These are phyloP conservation scores for Cyclophora punctaria DNA, from an alignment of 2,888 invertebrate species.

Conservation along the genomic window DNA sequence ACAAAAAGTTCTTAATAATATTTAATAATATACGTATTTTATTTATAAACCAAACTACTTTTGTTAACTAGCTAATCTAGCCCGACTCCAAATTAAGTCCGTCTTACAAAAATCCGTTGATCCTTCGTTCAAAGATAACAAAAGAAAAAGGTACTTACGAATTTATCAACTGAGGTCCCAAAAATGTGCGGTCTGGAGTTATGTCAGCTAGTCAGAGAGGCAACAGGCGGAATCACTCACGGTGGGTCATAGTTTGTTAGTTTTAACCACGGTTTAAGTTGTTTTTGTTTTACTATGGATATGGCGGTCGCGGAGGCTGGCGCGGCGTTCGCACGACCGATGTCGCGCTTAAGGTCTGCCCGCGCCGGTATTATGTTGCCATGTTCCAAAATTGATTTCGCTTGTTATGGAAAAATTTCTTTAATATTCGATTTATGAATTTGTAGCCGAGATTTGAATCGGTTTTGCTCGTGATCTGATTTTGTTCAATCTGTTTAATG, in stretches of 20 bases:
- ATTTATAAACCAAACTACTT: too few relatives aligned
- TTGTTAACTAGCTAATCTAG: too few relatives aligned
- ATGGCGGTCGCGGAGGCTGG: constrained; percentile 30
- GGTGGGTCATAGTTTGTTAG: constrained; percentile 19
- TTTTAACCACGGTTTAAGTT: constrained; percentile 18
- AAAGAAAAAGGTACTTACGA: constrained; percentile 49
- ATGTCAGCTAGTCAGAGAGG: constrained; percentile 26
- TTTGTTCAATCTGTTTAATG: too few relatives aligned
- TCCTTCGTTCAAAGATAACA: constrained; percentile 25
- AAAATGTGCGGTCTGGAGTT: constrained; percentile 32
- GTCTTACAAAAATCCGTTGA: constrained; percentile 9
- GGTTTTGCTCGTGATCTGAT: too few relatives aligned
- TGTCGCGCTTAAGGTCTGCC: constrained; percentile 57
- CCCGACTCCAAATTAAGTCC: not conserved
- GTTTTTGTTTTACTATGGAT: constrained; percentile 25
- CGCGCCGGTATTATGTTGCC: constrained; percentile 32
- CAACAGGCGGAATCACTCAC: constrained; percentile 41
- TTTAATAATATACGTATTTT: too few relatives aligned
- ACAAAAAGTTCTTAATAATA: too few relatives aligned
- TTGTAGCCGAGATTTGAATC: too few relatives aligned
- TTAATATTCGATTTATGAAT: too few relatives aligned
- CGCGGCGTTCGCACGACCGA: constrained; percentile 64
- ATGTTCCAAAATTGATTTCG: constrained; percentile 4
- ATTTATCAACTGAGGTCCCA: constrained; percentile 35
- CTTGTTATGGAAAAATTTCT: not conserved